Conservation (phyloP, 2,113 vertebrate genomes). For the human region DNA sequence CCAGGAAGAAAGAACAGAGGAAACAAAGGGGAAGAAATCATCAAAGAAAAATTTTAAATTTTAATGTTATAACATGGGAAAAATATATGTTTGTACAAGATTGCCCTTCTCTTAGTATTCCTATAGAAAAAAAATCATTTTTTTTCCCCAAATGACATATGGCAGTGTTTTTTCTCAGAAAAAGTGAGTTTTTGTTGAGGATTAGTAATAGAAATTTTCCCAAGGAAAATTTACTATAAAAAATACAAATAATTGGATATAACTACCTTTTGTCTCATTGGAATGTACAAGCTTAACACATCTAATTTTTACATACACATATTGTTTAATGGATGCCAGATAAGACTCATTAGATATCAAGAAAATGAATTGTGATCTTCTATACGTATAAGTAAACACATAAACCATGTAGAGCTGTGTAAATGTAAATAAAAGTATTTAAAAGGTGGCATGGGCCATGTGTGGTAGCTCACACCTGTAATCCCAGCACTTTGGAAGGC, state of each 20-base stretch:
- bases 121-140: neutral
- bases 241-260: neutral
- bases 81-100: neutral
- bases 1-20: neutral
- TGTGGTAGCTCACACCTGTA: too few relatives aligned
- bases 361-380: neutral
- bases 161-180: neutral
- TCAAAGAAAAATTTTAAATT: neutral
- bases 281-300: neutral
- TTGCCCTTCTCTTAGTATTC: neutral
- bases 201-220: constrained; percentile 7
- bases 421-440: constrained; percentile 34
- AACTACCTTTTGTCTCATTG: neutral
- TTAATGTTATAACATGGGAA: neutral
- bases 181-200: neutral
- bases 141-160: neutral
- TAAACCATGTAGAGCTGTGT: neutral
- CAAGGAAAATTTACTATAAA: constrained; percentile 2
- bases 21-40: neutral
- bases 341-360: neutral
- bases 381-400: neutral
- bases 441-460: neutral
- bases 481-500: too few relatives aligned
- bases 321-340: neutral
- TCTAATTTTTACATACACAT: neutral